These are phyloP conservation scores for Chionoecetes opilio DNA, from an alignment of 1,140 invertebrate genomes.

Conservation along the genomic window DNA sequence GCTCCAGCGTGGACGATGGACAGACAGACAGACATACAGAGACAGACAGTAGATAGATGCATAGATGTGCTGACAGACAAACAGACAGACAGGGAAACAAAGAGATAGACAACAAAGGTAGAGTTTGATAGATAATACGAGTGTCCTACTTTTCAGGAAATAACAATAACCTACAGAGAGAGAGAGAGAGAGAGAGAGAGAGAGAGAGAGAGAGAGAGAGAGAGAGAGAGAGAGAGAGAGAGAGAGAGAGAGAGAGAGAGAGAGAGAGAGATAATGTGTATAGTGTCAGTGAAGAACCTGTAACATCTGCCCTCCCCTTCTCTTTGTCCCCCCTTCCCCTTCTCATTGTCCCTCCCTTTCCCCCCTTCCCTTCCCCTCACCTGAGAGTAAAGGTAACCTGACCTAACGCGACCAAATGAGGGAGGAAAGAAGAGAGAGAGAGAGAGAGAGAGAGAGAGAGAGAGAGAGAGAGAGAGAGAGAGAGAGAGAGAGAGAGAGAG, in stretches of 20 bases:
- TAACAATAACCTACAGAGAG: not conserved
- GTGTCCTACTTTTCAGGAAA: not conserved
- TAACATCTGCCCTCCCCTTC: too few species aligned
- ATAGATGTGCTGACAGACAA: too few species aligned
- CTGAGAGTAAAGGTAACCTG: not conserved
- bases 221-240: conserved; percentile 25
- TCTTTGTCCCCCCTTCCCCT: too few species aligned
- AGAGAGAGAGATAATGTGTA: not conserved
- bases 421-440: too few species aligned
- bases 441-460: too few species aligned
- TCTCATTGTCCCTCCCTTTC: not conserved
- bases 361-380: not conserved
- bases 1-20: not conserved
- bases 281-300: not conserved
- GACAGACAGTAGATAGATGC: too few species aligned
- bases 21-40: not conserved
- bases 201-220: conserved; percentile 25
- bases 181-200: not conserved
- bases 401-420: not conserved
- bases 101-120: too few species aligned
- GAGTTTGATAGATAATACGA: too few species aligned
- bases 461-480: too few species aligned
- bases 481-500: too few species aligned
- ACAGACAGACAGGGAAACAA: too few species aligned
- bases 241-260: conserved; percentile 25